phyloP scores from a whole-genome alignment of 2,888 invertebrate species.

The Polydrusus cervinus region DNA sequence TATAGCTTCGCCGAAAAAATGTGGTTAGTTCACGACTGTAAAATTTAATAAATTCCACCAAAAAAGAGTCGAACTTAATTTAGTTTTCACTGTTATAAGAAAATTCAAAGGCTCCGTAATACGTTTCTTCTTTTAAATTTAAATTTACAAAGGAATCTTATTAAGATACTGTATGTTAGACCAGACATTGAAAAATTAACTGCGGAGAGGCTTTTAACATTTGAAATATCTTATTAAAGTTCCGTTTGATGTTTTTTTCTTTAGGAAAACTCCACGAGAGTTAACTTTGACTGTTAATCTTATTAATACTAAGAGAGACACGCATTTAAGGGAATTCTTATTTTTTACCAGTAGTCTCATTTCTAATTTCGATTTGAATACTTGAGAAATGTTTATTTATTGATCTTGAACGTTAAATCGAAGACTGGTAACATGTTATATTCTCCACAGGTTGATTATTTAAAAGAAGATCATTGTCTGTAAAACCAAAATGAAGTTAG shows the following conservation, averaged over 20 bases:
- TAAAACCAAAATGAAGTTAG: no score
- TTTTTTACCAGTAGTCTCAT: no score
- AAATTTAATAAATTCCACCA: not conserved
- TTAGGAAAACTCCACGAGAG: not conserved
- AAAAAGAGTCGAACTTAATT: not conserved
- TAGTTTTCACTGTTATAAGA: not conserved
- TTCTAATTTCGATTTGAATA: no score
- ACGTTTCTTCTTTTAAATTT: constrained; percentile 21
- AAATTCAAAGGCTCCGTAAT: not conserved
- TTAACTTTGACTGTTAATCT: no score
- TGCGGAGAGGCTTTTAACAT: constrained; percentile 28
- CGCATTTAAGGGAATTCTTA: no score
- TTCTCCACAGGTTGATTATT: no score
- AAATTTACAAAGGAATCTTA: constrained; percentile 36
- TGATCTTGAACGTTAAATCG: no score
- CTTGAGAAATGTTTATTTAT: no score
- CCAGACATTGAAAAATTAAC: constrained; percentile 29
- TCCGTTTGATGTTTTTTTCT: constrained; percentile 28
- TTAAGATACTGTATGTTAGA: constrained; percentile 31
- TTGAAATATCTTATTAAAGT: constrained; percentile 27
- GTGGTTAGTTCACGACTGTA: not conserved
- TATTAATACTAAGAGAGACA: no score
- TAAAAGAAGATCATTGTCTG: no score
- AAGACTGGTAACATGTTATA: no score
- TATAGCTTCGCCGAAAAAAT: not conserved